Percentiles rank a stretch among this genome's conserved stretches.
These are phyloP conservation scores for Scaptomyza reducta DNA, from an alignment of 2,888 invertebrate species.

Conservation along the genomic window DNA sequence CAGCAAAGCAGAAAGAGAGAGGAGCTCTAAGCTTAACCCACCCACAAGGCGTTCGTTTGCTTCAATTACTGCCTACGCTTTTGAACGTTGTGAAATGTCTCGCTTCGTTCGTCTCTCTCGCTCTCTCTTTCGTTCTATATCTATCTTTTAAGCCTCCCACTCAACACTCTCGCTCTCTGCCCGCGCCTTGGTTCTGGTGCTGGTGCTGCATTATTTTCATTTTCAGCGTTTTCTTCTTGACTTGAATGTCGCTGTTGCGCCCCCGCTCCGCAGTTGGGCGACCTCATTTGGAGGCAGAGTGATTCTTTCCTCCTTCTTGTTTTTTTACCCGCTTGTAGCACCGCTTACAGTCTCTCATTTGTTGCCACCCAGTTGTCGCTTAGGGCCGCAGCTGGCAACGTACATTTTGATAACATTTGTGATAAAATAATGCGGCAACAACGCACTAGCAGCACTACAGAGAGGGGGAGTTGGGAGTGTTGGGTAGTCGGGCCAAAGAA, in stretches of 20 bases:
- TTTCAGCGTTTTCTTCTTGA: constrained; percentile 67
- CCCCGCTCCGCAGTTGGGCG: constrained; percentile 36
- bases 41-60: constrained; percentile 26
- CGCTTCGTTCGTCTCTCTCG: constrained; percentile 4
- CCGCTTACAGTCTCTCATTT: constrained; percentile 3
- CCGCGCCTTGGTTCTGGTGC: constrained; percentile 24
- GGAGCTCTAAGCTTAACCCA: constrained; percentile 35
- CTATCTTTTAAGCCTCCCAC: constrained; percentile 33
- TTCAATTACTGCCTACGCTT: constrained; percentile 51
- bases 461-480: neutral
- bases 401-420: constrained; percentile 78
- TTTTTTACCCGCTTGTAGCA: neutral
- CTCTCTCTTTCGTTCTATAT: constrained; percentile 18
- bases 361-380: constrained; percentile 13
- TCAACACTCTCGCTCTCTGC: constrained; percentile 56
- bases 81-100: constrained; percentile 10
- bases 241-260: constrained; percentile 24
- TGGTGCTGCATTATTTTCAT: constrained; percentile 74
- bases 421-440: constrained; percentile 80
- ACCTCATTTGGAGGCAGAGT: constrained; percentile 61
- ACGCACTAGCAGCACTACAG: constrained; percentile 48
- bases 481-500: constrained; percentile 25
- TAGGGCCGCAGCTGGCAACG: constrained; percentile 72
- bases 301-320: constrained; percentile 6
- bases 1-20: neutral